phyloP scores from a whole-genome alignment of 2,797 vertebrate genomes.

The Ctenosaura bakeri region DNA sequence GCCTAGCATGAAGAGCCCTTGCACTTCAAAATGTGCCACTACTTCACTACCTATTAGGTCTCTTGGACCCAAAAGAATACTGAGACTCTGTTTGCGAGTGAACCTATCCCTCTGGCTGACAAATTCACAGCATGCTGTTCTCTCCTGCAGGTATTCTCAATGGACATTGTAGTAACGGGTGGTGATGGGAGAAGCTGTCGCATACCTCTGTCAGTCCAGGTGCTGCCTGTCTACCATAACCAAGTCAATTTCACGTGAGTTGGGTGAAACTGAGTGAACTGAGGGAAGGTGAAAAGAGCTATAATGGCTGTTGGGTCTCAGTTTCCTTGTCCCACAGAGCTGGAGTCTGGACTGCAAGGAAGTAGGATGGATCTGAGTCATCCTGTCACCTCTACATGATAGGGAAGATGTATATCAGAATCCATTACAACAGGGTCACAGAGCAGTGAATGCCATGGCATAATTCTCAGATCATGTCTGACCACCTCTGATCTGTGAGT shows the following conservation, averaged over 20 bases:
- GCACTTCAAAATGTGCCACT: background rate
- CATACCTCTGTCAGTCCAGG: constrained; percentile 69
- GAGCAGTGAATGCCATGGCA: background rate
- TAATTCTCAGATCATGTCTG: background rate
- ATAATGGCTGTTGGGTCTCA: background rate
- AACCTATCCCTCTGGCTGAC: background rate
- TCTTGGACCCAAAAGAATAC: background rate
- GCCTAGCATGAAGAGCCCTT: background rate
- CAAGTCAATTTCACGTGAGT: constrained; percentile 79
- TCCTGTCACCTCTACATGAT: background rate
- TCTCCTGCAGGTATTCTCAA: constrained; percentile 62
- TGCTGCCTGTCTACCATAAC: constrained; percentile 64
- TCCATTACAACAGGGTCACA: background rate
- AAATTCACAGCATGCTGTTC: background rate
- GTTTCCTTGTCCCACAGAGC: background rate
- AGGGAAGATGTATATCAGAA: background rate
- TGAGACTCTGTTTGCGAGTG: background rate
- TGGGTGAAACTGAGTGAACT: background rate
- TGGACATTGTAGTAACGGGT: constrained; percentile 75
- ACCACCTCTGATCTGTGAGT: background rate
- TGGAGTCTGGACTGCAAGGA: background rate
- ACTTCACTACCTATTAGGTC: background rate
- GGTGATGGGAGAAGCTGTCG: constrained; percentile 69
- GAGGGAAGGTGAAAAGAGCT: background rate
- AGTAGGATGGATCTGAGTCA: background rate